phyloP scores from a whole-genome alignment of 2,113 vertebrate genomes.

The Seriola rivoliana region DNA sequence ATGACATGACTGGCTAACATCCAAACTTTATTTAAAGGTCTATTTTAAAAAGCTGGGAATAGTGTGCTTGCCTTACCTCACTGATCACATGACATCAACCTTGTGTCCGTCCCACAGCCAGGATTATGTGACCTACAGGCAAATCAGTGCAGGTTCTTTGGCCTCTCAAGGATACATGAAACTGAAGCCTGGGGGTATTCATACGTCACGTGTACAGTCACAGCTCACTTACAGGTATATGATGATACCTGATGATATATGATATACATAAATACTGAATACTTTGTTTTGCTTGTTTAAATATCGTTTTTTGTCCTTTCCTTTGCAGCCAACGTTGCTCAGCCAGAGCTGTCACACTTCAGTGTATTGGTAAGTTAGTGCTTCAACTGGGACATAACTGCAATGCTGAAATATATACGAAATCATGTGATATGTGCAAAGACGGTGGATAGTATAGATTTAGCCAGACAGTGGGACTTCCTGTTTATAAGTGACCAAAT shows the following conservation, averaged over 20 bases:
- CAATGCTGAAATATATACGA: not conserved
- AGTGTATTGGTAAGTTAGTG: constrained; percentile 78
- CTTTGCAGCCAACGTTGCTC: constrained; percentile 66
- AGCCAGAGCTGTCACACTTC: constrained; percentile 55
- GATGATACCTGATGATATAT: too few species aligned
- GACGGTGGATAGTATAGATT: not conserved
- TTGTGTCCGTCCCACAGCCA: constrained; percentile 54
- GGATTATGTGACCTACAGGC: constrained; percentile 56
- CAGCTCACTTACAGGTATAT: constrained; percentile 68
- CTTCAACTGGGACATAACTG: not conserved
- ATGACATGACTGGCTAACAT: not conserved
- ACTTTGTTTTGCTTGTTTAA: not conserved
- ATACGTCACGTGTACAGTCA: constrained; percentile 7
- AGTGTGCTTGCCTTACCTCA: not conserved
- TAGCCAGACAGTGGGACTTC: not conserved
- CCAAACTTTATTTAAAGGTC: not conserved
- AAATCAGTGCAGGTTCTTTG: constrained; percentile 9
- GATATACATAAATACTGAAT: too few species aligned
- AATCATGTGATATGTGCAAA: not conserved
- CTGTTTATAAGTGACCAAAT: not conserved
- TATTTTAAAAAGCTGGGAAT: not conserved
- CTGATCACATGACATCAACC: not conserved
- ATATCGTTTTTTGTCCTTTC: not conserved
- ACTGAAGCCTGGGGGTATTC: constrained; percentile 37
- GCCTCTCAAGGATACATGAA: constrained; percentile 68